These are phyloP conservation scores for Myotis vivesi DNA, from an alignment of 2,797 vertebrate species.

Conservation along the genomic window DNA sequence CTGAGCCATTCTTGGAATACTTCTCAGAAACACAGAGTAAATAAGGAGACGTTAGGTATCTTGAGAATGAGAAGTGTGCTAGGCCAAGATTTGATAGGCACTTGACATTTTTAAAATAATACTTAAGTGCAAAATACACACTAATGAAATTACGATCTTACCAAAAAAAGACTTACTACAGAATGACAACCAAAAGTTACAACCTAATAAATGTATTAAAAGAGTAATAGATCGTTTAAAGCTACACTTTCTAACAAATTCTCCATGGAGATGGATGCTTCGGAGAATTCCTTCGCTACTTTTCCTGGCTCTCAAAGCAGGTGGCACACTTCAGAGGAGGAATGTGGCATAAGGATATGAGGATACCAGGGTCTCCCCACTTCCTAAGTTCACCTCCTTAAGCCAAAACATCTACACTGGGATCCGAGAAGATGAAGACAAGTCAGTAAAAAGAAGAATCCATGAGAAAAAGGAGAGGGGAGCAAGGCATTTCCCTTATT, in stretches of 20 bases:
- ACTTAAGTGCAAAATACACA: conserved; percentile 35
- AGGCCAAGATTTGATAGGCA: background rate
- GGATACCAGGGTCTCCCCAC: background rate
- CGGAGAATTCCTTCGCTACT: background rate
- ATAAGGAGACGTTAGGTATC: background rate
- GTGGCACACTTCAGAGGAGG: background rate
- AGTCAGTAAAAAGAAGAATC: conserved; percentile 7
- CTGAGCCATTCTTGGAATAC: background rate
- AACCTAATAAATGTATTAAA: conserved; percentile 38
- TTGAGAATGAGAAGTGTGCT: conserved; percentile 4
- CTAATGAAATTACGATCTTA: conserved; percentile 49
- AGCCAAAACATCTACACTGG: background rate
- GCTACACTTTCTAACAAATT: conserved; percentile 7
- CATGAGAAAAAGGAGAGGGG: background rate
- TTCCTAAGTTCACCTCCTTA: background rate
- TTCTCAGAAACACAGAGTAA: background rate
- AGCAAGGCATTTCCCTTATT: background rate
- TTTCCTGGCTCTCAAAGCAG: background rate
- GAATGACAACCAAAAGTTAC: conserved; percentile 28
- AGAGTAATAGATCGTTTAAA: conserved; percentile 45
- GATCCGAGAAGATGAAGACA: background rate
- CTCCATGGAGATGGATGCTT: background rate
- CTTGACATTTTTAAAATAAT: background rate
- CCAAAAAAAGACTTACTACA: conserved; percentile 17
- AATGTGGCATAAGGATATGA: background rate